Evolutionary conservation across 2,113 vertebrate species (phyloP), one percentile per base, ranked within the genome.

Genomic region (Pogona vitticeps): DNA sequence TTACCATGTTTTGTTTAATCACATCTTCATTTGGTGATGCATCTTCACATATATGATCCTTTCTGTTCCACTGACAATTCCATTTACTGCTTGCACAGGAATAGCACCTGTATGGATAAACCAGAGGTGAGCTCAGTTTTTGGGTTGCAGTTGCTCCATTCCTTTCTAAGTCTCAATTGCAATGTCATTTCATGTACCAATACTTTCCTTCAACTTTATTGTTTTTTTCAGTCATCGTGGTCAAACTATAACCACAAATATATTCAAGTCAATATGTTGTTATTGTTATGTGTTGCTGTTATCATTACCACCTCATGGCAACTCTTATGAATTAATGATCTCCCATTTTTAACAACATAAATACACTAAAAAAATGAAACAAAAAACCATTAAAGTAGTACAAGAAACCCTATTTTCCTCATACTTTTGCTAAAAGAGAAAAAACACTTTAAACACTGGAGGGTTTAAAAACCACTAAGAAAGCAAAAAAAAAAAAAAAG

Each of bases 31-130:
- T 33, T 0, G 88, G 89, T 40, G 89, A 13, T 59, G 73, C 95
- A 84, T 99, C 98, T 61, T 97, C 97, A 90, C 98, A 99, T 88
- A 94, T 96, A 71, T 98, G 97, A 67, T 95, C 95, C 42, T 84
- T 90, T 88, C 97, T 96, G 91, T 97, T 96, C 98, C 98, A 99
- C 94, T 98, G 98, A 89, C 98, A 99, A 78, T 97, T 96, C 98
- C 98, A 99, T 80, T 94, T 91, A 93, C 97, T 98, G 93, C 96
- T 98, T 89, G 98, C 96, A 90, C 98, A 99, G 12, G 97, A 97
- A 77, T 97, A 97, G 83, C 98, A 99, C 94, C 98, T 99, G 94
- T 65, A 94, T 92, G 61, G n/a, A 86, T 85, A 90, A 67, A 92
- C 40, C 86, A 31, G 76, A 88, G 33, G 86, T 90, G 76, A 86